Conservation (phyloP, 2,113 vertebrate species). For the Oreochromis aureus region DNA sequence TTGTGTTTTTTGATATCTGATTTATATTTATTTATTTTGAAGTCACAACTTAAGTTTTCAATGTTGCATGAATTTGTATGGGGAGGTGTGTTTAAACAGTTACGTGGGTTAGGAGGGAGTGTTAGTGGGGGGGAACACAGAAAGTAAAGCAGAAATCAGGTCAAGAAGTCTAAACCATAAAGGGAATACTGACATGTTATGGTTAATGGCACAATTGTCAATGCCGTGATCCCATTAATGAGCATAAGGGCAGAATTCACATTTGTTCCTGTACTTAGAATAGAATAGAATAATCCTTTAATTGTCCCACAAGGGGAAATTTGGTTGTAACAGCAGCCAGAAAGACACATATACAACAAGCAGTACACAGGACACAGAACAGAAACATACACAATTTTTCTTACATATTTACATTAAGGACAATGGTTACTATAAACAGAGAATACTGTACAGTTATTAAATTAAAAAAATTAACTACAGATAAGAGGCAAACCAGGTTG, state of each 20-base stretch:
- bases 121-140: not conserved
- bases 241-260: fast-evolving
- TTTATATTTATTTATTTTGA: not conserved
- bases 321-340: too few relatives aligned
- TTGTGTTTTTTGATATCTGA: not conserved
- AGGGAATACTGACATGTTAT: not conserved
- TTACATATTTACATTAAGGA: too few relatives aligned
- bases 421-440: too few relatives aligned
- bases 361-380: too few relatives aligned
- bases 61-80: not conserved
- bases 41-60: not conserved
- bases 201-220: not conserved
- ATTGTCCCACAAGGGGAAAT: too few relatives aligned
- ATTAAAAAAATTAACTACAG: too few relatives aligned
- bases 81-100: not conserved
- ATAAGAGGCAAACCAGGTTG: too few relatives aligned
- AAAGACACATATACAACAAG: too few relatives aligned
- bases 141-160: not conserved
- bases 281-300: too few relatives aligned
- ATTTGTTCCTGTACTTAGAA: not conserved
- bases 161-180: fast-evolving
- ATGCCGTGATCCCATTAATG: not conserved
- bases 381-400: too few relatives aligned
- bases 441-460: too few relatives aligned
- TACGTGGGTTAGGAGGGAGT: not conserved